Evolutionary conservation across 2,888 invertebrate genomes (phyloP), one percentile per base, ranked within the genome.

Genomic region (Drosophila helvetica): DNA sequence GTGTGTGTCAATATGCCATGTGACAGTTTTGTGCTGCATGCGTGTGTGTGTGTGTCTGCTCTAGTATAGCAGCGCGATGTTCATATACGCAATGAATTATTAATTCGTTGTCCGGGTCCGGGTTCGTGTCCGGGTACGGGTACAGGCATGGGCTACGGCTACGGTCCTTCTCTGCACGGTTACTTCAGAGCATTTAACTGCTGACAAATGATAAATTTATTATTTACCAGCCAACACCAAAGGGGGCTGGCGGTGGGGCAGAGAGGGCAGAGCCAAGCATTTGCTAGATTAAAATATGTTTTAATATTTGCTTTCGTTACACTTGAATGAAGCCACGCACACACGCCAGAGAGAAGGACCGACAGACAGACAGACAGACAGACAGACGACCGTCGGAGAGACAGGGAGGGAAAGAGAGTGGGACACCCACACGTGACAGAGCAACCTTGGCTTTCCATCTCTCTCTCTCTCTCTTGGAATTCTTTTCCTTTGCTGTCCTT

Each of bases 141-240:
- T 53, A 18, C 57, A 45, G 52, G 60, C 10, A 7, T n/a, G 7
- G 25, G 27, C n/a, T 27, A 15, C 9, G 25, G 33, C 12, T 12
- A 15, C 12, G 33, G 33, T 15, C 38, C 15, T 38, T 66, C 70
- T 65, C 75, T 66, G 78, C 83, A 85, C 85, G 66, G 76, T 75
- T 78, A 78, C 74, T 81, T 80, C 79, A 75, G 77, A 84, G 80
- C 80, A 80, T 84, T 86, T 89, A 90, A 85, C 86, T 86, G 89
- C 89, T 90, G 89, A 90, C 89, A 90, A 90, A 90, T 90, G 88
- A 90, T 88, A 86, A 89, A 90, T 90, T 90, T 90, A 88, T 89
- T 88, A 90, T 90, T 90, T 90, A 80, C 85, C 83, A 80, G 67
- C 68, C 58, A 53, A 42, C 54, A 38, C 47, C 55, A 48, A 42